Evolutionary conservation across 1,140 invertebrate species (phyloP), one percentile per base, ranked within the genome.

Genomic region (Tetranychus cinnabarinus): DNA sequence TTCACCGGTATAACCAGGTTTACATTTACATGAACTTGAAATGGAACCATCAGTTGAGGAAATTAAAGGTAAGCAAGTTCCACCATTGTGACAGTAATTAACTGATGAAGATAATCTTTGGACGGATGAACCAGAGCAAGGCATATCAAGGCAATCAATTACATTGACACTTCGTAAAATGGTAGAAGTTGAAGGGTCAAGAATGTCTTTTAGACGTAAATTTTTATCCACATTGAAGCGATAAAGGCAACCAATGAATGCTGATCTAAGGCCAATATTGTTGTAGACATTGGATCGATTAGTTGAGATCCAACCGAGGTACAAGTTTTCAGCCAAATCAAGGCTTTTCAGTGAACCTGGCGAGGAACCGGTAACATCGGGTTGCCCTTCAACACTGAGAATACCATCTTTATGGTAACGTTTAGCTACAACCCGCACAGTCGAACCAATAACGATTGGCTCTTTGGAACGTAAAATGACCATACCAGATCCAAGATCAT

Each of bases 331-430:
- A 54, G 80, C 77, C 13, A 93, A 73, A 73, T 92, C 87, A 50
- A 92, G 74, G 10, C 84, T 85, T 67, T 83, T 84, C 10, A 88
- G 75, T 61, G 81, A 79, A 36, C 86, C 86, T 58, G 79, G 80
- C 57, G 85, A 84, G 68, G 83, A 82, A 6, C 85, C 86, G 2
- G 78, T 78, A 0, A 90, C 80, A 62, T 87, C 80, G 68, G 86
- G 82, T 56, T 80, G 79, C 58, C 82, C 80, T 69, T 92, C 83
- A 37, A 92, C 77, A 64, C 84, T 82, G 45, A 93, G 72, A 56
- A 88, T 80, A 0, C 87, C 88, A 68, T 89, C 85, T 56, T 82
- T 78, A 65, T 88, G 83, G 69, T 86, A 86, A 47, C 87, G 75
- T 67, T 86, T 87, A 5, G 85, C 85, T 1, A 83, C 80, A 15